phyloP scores from a whole-genome alignment of 2,888 invertebrate species.

The Trichacis sp. region DNA sequence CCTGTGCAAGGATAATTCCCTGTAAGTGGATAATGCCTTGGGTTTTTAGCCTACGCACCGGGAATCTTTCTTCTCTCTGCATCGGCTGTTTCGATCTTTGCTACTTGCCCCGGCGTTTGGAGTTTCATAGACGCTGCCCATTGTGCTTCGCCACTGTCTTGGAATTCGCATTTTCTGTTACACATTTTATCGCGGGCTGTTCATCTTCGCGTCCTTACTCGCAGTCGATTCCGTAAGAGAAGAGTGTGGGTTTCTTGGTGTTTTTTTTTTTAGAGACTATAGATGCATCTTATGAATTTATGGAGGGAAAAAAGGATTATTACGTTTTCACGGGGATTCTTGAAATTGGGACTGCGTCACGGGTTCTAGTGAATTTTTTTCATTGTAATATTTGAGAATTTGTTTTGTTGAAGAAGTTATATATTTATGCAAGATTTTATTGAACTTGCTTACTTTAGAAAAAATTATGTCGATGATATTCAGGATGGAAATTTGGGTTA shows the following conservation, averaged over 20 bases:
- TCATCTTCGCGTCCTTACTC: background rate
- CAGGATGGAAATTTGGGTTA: too few relatives aligned
- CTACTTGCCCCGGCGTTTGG: background rate
- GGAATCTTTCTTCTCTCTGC: conserved; percentile 31
- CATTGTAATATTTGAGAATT: too few relatives aligned
- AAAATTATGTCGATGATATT: too few relatives aligned
- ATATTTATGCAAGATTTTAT: too few relatives aligned
- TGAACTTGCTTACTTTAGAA: too few relatives aligned
- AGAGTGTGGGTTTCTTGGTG: too few relatives aligned
- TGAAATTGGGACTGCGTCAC: too few relatives aligned
- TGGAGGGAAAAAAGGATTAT: background rate
- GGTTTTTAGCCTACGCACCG: conserved; percentile 60
- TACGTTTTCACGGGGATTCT: conserved; percentile 4
- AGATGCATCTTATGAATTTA: too few relatives aligned
- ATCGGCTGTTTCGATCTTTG: conserved; percentile 8
- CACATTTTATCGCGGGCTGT: conserved; percentile 2
- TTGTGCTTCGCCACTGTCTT: conserved; percentile 13
- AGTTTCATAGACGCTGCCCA: conserved; percentile 6
- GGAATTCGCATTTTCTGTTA: conserved; percentile 44
- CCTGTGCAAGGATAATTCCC: conserved; percentile 57
- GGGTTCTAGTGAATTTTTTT: too few relatives aligned
- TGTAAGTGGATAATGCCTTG: conserved; percentile 64
- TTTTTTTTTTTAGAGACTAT: background rate
- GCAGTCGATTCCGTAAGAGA: too few relatives aligned
- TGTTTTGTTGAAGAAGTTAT: too few relatives aligned